Conservation (phyloP, 2,113 vertebrate genomes). For the Neofelis nebulosa region DNA sequence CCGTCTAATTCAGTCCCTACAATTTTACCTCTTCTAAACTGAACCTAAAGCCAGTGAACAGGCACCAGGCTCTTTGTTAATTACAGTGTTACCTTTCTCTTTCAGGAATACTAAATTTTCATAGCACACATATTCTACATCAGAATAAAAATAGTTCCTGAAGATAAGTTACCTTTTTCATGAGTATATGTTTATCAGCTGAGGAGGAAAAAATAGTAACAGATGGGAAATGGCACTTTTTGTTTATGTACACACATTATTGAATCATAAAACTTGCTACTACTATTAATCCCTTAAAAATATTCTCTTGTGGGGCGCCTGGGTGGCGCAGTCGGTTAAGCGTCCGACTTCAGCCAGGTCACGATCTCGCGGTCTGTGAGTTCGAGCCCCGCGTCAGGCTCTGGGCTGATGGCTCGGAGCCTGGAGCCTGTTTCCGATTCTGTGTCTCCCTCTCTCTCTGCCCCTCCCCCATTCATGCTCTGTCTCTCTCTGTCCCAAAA, state of each 20-base stretch:
- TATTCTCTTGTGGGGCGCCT: not conserved
- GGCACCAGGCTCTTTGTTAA: not conserved
- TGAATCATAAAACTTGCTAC: conserved; percentile 12
- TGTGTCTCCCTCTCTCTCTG: too few relatives aligned
- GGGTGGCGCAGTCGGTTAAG: too few relatives aligned
- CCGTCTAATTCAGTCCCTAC: not conserved
- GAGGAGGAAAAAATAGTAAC: not conserved
- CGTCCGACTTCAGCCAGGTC: too few relatives aligned
- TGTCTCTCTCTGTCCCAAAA: too few relatives aligned
- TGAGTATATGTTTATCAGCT: not conserved
- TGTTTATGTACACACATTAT: not conserved
- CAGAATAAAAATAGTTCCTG: not conserved
- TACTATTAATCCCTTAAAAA: conserved; percentile 10
- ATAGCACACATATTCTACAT: not conserved
- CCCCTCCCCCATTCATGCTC: too few relatives aligned
- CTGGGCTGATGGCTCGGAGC: too few relatives aligned
- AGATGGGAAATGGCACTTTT: not conserved
- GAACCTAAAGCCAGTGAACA: not conserved
- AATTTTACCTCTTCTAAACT: not conserved
- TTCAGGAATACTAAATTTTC: not conserved
- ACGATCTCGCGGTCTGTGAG: too few relatives aligned
- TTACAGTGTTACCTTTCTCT: not conserved
- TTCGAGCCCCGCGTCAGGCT: too few relatives aligned
- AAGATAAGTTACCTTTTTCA: not conserved
- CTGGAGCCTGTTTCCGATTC: too few relatives aligned